These are phyloP conservation scores for Accipiter cooperii DNA, from an alignment of 2,113 vertebrate genomes.

Conservation along the genomic window DNA sequence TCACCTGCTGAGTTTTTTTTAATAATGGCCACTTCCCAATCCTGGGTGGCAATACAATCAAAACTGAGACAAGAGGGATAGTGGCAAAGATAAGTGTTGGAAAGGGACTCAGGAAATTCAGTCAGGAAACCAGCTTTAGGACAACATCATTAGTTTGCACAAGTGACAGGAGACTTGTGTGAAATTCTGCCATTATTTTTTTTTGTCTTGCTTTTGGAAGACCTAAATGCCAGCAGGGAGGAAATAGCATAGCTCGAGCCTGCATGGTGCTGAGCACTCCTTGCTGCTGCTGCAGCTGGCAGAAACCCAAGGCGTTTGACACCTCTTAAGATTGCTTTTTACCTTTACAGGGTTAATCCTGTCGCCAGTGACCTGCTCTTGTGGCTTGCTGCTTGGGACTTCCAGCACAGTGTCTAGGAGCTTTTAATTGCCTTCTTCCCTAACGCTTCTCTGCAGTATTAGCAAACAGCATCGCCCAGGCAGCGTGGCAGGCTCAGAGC, in stretches of 20 bases:
- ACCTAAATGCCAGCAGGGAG: not conserved
- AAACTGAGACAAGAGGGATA: not conserved
- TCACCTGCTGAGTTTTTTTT: not conserved
- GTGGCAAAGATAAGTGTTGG: not conserved
- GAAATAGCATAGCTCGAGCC: not conserved
- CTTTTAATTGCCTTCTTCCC: not conserved
- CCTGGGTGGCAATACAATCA: not conserved
- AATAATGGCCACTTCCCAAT: not conserved
- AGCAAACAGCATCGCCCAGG: not conserved
- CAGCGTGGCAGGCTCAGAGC: not conserved
- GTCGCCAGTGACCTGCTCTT: not conserved
- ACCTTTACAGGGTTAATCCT: not conserved
- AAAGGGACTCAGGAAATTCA: not conserved
- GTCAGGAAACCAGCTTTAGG: not conserved
- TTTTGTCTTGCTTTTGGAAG: not conserved
- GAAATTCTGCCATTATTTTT: not conserved
- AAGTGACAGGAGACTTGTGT: not conserved
- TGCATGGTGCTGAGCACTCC: not conserved
- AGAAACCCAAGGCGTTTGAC: not conserved
- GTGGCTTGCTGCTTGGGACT: not conserved
- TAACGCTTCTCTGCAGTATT: not conserved
- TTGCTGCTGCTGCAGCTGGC: not conserved
- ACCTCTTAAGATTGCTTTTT: not conserved
- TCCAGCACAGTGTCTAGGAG: constrained; percentile 2
- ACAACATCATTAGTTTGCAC: not conserved